Conservation (phyloP, 2,113 vertebrate genomes). For the Coregonus clupeaformis region DNA sequence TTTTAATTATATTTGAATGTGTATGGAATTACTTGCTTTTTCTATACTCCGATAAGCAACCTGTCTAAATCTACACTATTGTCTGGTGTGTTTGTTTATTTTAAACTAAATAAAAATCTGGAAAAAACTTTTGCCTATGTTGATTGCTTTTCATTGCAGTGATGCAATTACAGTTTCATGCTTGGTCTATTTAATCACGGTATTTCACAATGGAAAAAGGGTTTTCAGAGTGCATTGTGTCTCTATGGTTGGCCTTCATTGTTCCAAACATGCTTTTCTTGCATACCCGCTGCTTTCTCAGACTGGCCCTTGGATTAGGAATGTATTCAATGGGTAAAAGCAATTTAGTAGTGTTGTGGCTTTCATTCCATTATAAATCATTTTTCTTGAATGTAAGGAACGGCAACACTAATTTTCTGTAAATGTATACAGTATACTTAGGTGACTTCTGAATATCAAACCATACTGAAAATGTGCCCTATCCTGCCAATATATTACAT, state of each 20-base stretch:
- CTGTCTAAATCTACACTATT: not conserved
- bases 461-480: not conserved
- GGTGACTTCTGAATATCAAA: not conserved
- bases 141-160: not conserved
- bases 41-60: not conserved
- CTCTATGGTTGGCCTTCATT: no score
- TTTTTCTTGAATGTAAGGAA: not conserved
- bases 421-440: not conserved
- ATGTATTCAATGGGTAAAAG: no score
- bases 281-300: no score
- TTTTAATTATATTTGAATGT: not conserved
- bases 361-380: not conserved
- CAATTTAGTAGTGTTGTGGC: no score
- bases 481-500: not conserved
- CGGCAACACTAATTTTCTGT: not conserved
- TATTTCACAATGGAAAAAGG: no score
- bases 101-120: not conserved
- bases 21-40: not conserved
- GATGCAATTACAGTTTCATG: not conserved
- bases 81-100: not conserved
- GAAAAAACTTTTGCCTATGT: not conserved
- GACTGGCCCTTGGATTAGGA: no score
- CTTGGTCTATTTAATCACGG: not conserved
- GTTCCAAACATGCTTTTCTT: no score
- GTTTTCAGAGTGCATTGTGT: no score